Conservation (phyloP, 1,140 invertebrate genomes). For the Ruditapes philippinarum region DNA sequence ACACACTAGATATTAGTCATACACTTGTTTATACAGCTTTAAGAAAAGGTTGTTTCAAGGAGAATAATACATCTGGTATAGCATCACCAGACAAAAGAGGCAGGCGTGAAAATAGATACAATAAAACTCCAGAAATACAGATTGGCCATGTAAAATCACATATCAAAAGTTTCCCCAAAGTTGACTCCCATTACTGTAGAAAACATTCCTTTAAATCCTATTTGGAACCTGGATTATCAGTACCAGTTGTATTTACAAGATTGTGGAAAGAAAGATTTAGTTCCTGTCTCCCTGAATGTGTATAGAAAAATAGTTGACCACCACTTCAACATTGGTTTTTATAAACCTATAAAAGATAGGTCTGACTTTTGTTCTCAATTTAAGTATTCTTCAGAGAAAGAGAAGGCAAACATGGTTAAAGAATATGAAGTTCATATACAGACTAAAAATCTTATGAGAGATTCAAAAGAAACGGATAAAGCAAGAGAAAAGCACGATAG, state of each 20-base stretch:
- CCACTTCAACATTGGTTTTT: not conserved
- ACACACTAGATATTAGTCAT: slow-evolving; percentile 13
- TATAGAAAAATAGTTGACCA: slow-evolving; percentile 19
- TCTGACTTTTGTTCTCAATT: not conserved
- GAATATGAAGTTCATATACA: not conserved
- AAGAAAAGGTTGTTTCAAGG: not conserved
- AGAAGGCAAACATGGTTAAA: not conserved
- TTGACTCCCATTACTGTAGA: slow-evolving; percentile 46
- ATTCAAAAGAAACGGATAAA: not conserved
- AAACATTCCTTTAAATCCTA: slow-evolving; percentile 15
- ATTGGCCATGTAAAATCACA: slow-evolving; percentile 13
- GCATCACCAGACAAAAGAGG: not conserved
- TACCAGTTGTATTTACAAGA: not conserved
- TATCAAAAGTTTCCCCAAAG: slow-evolving; percentile 13
- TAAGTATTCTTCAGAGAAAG: not conserved
- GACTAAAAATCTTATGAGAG: too few species aligned
- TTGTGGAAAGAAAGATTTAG: not conserved
- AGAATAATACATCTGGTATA: not conserved
- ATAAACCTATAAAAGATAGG: not conserved
- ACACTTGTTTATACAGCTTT: not conserved
- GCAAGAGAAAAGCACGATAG: not conserved
- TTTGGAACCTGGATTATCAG: not conserved
- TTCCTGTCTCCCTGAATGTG: not conserved
- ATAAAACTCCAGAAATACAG: not conserved
- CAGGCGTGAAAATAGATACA: not conserved